Percentiles rank a stretch among this genome's conserved stretches.
phyloP scores from a whole-genome alignment of 23 tunicate genomes.

The Oikopleura dioica region DNA sequence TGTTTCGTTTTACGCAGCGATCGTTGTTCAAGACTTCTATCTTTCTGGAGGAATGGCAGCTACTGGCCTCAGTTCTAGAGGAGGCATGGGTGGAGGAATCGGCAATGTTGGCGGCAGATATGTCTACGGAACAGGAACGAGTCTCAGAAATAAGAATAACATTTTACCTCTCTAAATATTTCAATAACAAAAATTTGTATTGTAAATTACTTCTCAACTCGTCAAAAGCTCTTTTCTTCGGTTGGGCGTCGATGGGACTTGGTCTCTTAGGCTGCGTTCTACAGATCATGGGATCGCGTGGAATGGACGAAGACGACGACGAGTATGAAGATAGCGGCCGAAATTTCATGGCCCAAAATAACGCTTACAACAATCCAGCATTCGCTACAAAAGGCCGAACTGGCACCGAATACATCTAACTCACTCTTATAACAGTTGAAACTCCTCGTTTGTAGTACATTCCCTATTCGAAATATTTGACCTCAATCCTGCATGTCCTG shows the following conservation, averaged over 20 bases:
- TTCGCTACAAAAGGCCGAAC: background rate
- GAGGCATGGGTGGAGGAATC: background rate
- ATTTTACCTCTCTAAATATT: no score
- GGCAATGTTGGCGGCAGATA: background rate
- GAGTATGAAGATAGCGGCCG: background rate
- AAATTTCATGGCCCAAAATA: background rate
- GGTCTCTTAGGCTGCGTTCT: background rate
- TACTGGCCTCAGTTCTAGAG: background rate
- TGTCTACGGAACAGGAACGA: background rate
- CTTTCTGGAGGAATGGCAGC: constrained; percentile 14
- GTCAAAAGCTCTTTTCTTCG: background rate
- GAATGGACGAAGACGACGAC: background rate
- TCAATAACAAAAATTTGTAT: no score
- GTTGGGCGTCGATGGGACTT: background rate
- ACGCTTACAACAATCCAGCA: background rate
- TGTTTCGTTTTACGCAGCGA: constrained; percentile 19
- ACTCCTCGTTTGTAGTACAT: no score
- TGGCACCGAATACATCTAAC: background rate
- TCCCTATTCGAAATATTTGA: no score
- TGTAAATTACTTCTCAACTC: no score
- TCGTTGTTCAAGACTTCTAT: constrained; percentile 35
- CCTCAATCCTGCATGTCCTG: no score
- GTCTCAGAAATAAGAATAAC: no score
- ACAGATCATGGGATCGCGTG: background rate
- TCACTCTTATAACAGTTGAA: no score